Conservation (phyloP, 2,888 invertebrate species). For the Allolobophora icterica region DNA sequence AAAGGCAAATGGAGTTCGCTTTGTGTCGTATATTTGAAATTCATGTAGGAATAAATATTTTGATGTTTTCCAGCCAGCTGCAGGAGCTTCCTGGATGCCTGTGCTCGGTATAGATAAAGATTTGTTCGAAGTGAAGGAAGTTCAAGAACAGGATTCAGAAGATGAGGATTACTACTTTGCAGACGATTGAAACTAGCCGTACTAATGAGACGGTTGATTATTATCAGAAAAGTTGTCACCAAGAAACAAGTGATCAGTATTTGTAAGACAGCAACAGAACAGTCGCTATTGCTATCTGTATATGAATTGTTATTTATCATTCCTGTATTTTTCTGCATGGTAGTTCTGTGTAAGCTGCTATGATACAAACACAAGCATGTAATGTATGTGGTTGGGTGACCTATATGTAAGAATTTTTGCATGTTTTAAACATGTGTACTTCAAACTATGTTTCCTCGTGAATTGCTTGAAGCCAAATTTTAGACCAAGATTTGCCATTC, state of each 20-base stretch:
- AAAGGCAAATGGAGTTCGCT: background rate
- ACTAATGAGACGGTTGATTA: background rate
- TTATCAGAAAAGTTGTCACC: background rate
- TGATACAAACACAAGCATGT: background rate
- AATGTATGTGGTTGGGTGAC: background rate
- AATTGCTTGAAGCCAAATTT: background rate
- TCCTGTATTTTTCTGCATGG: background rate
- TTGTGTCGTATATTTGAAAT: background rate
- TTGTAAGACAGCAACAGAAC: background rate
- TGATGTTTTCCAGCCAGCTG: background rate
- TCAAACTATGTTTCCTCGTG: background rate
- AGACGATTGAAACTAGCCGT: background rate
- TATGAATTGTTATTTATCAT: background rate
- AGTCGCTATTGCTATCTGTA: background rate
- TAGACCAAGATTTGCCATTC: background rate
- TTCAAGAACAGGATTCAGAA: background rate
- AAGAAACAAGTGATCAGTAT: background rate
- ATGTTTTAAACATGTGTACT: background rate
- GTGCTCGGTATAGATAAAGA: background rate
- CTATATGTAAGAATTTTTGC: background rate
- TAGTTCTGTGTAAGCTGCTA: background rate
- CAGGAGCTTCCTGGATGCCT: background rate
- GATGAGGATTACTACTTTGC: constrained; percentile 5
- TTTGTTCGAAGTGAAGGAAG: background rate
- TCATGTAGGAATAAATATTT: background rate